Percentiles rank a stretch among this genome's conserved stretches.
Evolutionary conservation across 2,113 vertebrate species (phyloP).

Genomic region (Pipa parva): DNA sequence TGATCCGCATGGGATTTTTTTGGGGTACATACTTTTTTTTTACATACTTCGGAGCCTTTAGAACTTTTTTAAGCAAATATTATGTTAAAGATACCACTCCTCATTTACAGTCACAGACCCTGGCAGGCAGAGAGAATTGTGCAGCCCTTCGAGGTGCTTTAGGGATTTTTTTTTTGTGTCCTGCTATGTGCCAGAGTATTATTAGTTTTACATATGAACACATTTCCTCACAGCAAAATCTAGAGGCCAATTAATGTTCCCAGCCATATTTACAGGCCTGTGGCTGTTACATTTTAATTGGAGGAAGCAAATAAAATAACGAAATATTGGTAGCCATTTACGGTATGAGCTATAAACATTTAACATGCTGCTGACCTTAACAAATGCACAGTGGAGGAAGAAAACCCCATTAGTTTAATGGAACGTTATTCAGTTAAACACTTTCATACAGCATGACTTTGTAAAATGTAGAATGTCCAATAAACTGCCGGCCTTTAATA

Average conservation of each 20-base stretch:
- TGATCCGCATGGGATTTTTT: too few relatives aligned
- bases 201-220: too few relatives aligned
- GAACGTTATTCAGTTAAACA: neutral
- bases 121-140: too few relatives aligned
- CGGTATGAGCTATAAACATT: conserved; percentile 16
- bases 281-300: conserved; percentile 6
- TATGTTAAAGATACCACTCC: too few relatives aligned
- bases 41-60: too few relatives aligned
- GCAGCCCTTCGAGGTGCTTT: too few relatives aligned
- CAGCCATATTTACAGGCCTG: neutral
- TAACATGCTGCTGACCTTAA: conserved; percentile 9
- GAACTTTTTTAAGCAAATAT: too few relatives aligned
- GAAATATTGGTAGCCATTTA: conserved; percentile 29
- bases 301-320: conserved; percentile 10
- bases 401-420: neutral
- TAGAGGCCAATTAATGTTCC: neutral
- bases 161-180: too few relatives aligned
- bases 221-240: too few relatives aligned
- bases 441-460: neutral
- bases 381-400: neutral
- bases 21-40: too few relatives aligned
- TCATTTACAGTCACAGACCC: too few relatives aligned
- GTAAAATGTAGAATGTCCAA: neutral
- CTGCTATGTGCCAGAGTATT: too few relatives aligned
- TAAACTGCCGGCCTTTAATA: neutral